Evolutionary conservation across 2,888 invertebrate species (phyloP).

Genomic region (Latheticus oryzae): DNA sequence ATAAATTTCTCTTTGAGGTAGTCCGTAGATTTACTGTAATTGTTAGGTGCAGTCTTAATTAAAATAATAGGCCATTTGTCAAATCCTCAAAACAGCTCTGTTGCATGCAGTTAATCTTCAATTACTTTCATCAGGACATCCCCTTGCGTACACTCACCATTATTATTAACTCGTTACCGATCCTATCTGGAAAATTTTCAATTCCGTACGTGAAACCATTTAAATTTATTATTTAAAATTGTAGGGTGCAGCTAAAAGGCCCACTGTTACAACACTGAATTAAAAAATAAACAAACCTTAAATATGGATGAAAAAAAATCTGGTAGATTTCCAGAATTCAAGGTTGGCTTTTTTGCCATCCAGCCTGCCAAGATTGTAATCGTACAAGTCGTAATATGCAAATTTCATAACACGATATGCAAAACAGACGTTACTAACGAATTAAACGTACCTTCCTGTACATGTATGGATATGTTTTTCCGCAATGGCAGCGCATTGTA

Average conservation of each 20-base stretch:
- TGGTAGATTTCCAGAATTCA: slow-evolving; percentile 12
- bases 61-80: slow-evolving; percentile 27
- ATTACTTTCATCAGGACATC: slow-evolving; percentile 28
- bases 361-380: slow-evolving; percentile 37
- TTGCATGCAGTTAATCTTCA: slow-evolving; percentile 33
- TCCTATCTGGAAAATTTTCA: slow-evolving; percentile 13
- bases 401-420: slow-evolving; percentile 47
- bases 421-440: slow-evolving; percentile 45
- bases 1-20: background rate
- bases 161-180: slow-evolving; percentile 12
- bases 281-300: slow-evolving; percentile 19
- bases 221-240: slow-evolving; percentile 19
- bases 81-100: slow-evolving; percentile 19
- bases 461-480: slow-evolving; percentile 40
- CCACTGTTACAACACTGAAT: no score
- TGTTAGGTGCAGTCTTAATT: no score
- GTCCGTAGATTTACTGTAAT: no score
- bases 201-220: background rate
- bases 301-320: slow-evolving; percentile 21
- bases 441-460: slow-evolving; percentile 20
- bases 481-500: slow-evolving; percentile 14
- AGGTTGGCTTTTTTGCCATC: slow-evolving; percentile 12
- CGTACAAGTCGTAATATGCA: slow-evolving; percentile 49
- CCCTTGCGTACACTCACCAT: slow-evolving; percentile 15
- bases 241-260: no score